A percentile compares a stretch with the other conserved stretches of the same genome.
These are phyloP conservation scores for Minunthozetes semirufus DNA, from an alignment of 2,888 invertebrate species.

Conservation along the genomic window DNA sequence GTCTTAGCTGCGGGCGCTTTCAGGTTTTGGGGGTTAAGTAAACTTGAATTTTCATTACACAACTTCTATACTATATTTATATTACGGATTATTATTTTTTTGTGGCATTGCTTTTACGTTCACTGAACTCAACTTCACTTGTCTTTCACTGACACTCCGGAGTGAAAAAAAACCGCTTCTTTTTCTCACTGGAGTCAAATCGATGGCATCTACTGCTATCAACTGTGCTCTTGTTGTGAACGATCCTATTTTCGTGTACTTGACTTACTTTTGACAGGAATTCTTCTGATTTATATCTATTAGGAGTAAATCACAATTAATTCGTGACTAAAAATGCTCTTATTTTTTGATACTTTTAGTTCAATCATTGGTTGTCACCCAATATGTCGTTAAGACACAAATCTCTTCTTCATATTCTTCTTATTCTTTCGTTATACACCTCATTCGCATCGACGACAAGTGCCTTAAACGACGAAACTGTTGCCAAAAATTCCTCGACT, in stretches of 20 bases:
- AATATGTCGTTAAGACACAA: neutral
- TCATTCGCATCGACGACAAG: neutral
- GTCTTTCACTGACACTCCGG: conserved; percentile 20
- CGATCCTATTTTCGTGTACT: neutral
- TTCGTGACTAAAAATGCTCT: too few relatives aligned
- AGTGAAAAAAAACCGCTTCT: neutral
- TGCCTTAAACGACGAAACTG: neutral
- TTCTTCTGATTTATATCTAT: too few relatives aligned
- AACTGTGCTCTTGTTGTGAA: neutral
- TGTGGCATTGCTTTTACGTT: conserved; percentile 5
- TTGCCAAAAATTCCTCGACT: conserved; percentile 12
- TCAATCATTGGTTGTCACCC: neutral
- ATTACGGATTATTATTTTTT: neutral
- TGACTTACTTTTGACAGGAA: neutral
- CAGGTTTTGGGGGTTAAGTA: conserved; percentile 14
- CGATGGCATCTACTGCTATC: neutral
- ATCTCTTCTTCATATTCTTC: neutral
- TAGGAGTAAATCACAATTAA: too few relatives aligned
- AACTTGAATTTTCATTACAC: conserved; percentile 13
- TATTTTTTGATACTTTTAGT: neutral
- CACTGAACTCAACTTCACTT: conserved; percentile 27
- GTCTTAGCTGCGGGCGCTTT: conserved; percentile 14
- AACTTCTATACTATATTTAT: conserved; percentile 19
- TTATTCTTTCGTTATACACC: neutral
- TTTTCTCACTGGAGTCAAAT: too few relatives aligned